Conservation (phyloP, 2,113 vertebrate genomes). For the Nothocercus julius region DNA sequence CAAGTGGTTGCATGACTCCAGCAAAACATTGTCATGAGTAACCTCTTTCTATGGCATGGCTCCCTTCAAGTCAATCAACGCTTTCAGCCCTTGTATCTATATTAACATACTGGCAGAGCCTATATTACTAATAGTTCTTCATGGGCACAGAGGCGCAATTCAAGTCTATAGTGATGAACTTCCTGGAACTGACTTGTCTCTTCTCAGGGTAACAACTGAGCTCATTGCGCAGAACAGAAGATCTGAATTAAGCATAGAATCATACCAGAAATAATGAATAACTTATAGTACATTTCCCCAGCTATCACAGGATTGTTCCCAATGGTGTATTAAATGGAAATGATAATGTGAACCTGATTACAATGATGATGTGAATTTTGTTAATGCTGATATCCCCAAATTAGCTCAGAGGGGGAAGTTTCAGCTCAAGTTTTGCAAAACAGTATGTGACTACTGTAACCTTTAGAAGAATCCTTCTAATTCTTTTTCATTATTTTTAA, state of each 20-base stretch:
- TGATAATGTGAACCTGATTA: conserved; percentile 58
- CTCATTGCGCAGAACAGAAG: conserved; percentile 42
- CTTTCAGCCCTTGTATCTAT: background rate
- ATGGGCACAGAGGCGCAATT: accelerated
- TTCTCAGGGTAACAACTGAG: background rate
- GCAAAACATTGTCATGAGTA: background rate
- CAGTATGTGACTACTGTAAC: background rate
- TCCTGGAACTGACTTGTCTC: background rate
- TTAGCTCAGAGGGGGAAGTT: conserved; percentile 29
- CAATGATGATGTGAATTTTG: conserved; percentile 38
- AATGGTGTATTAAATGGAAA: conserved; percentile 51
- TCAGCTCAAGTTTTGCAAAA: conserved; percentile 20
- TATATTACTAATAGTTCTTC: background rate
- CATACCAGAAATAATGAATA: conserved; percentile 39
- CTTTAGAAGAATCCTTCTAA: conserved; percentile 32
- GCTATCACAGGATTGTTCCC: conserved; percentile 41
- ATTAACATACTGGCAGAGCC: background rate
- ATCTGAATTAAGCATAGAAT: conserved; percentile 34
- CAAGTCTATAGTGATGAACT: background rate
- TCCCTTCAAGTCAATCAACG: background rate
- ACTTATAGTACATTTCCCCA: conserved; percentile 34
- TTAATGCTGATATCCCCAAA: conserved; percentile 47
- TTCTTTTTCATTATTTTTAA: conserved; percentile 31
- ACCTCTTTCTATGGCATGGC: background rate
- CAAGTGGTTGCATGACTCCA: background rate